Evolutionary conservation across 2,797 vertebrate genomes (phyloP).

Genomic region (Acanthopagrus latus): DNA sequence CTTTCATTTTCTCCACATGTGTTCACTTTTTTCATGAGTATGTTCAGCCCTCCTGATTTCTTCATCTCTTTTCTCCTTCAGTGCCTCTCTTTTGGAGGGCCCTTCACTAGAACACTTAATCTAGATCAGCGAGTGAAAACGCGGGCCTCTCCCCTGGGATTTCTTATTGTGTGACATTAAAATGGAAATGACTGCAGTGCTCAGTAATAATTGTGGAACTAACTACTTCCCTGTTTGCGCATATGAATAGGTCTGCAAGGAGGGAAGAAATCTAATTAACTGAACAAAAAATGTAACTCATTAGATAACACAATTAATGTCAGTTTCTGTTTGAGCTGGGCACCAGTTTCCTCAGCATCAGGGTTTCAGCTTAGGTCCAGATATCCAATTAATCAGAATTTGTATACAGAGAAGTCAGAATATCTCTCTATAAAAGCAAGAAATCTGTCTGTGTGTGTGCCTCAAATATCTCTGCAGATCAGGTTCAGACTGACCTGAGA

Average conservation of each 20-base stretch:
- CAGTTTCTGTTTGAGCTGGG: slow-evolving; percentile 66
- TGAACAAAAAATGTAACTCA: slow-evolving; percentile 80
- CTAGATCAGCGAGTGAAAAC: slow-evolving; percentile 57
- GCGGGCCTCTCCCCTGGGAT: slow-evolving; percentile 64
- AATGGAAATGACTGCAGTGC: slow-evolving; percentile 76
- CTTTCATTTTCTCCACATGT: slow-evolving; percentile 22
- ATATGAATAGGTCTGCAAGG: slow-evolving; percentile 64
- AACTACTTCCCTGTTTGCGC: slow-evolving; percentile 75
- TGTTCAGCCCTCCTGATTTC: slow-evolving; percentile 35
- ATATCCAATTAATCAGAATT: slow-evolving; percentile 67
- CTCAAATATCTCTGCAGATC: too few relatives aligned
- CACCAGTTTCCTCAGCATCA: slow-evolving; percentile 64
- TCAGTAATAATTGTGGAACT: slow-evolving; percentile 78
- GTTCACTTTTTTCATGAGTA: slow-evolving; percentile 30
- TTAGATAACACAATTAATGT: slow-evolving; percentile 79
- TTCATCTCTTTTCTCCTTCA: slow-evolving; percentile 8
- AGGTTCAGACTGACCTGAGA: too few relatives aligned
- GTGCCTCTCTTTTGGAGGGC: slow-evolving; percentile 57
- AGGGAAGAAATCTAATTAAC: slow-evolving; percentile 69
- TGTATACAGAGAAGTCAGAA: slow-evolving; percentile 32
- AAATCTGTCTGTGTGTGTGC: too few relatives aligned
- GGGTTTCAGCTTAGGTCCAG: slow-evolving; percentile 50
- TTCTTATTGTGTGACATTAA: slow-evolving; percentile 75
- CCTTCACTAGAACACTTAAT: slow-evolving; percentile 74
- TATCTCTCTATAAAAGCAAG: too few relatives aligned